Evolutionary conservation across 1,140 invertebrate genomes (phyloP), one percentile per base, ranked within the genome.

Genomic region (Pseudomyrmex gracilis): DNA sequence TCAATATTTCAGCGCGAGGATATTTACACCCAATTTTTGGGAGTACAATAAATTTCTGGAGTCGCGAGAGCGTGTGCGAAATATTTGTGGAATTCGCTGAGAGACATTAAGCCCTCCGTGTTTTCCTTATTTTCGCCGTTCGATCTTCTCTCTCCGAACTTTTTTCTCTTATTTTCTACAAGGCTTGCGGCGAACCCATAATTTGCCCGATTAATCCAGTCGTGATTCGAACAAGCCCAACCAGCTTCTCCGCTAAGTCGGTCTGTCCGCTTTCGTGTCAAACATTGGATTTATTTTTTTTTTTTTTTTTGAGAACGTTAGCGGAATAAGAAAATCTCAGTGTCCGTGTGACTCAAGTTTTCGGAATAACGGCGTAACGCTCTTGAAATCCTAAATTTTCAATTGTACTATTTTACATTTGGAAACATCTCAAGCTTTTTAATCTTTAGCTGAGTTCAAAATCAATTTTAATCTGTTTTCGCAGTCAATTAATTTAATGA

Each of bases 181-280:
- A 45, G 68, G 51, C 68, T 55, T 71, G 17, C 53, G 58, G 83
- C 83, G 82, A 84, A 87, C 87, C 87, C 86, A 71, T 87, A 88
- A 88, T 87, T 88, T 88, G 76, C 70, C 51, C 83, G 87, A 87
- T 88, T 87, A 87, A 88, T 88, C 71, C 82, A 17, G 20, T 49
- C 74, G 58, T 64, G 64, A 83, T 85, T 17, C 74, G 57, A 57
- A 83, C 47, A 34, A 60, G 9, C 10, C 22, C 53, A 20, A 47
- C 47, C 73, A 71, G 78, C 58, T 43, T 24, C 53, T 66, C 61
- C 49, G 67, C 24, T 86, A 77, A 77, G 53, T 51, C 5, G 0
- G 74, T 66, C 55, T 17, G 61, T 80, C 51, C 47, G 68, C 43
- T 22, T 51, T 67, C 64, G 73, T 78, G 55, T 80, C 55, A 64